Base-by-base conservation (phyloP, 2,113 vertebrate species). In the Rhadina sibilatrix region DNA sequence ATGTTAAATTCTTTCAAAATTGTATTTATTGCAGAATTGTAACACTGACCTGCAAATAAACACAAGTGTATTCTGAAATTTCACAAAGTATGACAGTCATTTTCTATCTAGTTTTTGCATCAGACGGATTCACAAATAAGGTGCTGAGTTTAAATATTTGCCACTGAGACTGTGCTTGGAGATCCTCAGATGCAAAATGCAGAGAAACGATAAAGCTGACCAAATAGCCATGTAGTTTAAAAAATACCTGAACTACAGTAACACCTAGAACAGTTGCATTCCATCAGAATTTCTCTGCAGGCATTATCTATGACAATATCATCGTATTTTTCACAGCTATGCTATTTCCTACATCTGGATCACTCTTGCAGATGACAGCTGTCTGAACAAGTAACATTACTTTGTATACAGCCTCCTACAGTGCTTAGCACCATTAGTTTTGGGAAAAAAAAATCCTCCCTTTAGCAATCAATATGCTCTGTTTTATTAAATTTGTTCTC, bases 401-500 rank as follows among this genome's bases (percentile, higher is more conserved):
- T 83, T 86, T 74, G 52, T 84, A n/a, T 84, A n/a, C 20, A 71
- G 44, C 64, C 52, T 81, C 72, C 72, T 89, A 25, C 6, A 1
- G 64, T 11, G 27, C 31, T 78, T 52, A 87, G 52, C 44, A 81
- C 4, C 60, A 64, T 70, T 89, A 89, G 35, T 89, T 44, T 81
- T 81, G 21, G 30, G 0, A 3, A 53, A 87, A 90, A 89, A 85
- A 35, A 56, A 8, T 31, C 13, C 7, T 27, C 80, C 83, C 83
- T 84, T 90, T 89, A 84, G 86, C 91, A 87, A 89, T 60, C 69
- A 92, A 64, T 91, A 87, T 93, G 24, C 21, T 94, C 76, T 91
- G 52, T 92, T 94, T 95, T 92, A 95, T 86, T 74, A 75, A 83
- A 88, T 89, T 88, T 93, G 23, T 87, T 88, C 56, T 64, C 76